Evolutionary conservation across 2,888 invertebrate genomes (phyloP), one percentile per base, ranked within the genome.

Genomic region (Fissipunctia ypsillon): DNA sequence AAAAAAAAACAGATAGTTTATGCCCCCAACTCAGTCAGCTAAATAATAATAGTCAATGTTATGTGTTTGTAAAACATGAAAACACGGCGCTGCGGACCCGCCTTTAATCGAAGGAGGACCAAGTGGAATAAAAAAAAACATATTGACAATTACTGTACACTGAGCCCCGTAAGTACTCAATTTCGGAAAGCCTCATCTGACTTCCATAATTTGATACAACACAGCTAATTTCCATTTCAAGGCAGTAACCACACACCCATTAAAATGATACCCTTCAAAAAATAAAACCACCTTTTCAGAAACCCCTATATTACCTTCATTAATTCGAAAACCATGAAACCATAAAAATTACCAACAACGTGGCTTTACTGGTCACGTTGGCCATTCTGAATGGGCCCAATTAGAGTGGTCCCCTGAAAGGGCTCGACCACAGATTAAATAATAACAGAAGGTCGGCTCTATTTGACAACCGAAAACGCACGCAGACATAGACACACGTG

Each of bases 361-460:
- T 88, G 86, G 50, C 54, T 38, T 80, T 76, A 54, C 68, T 69
- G 87, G 90, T 91, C 92, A 93, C 93, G 91, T 91, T 85, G 87
- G 84, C 75, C 82, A 78, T 81, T 88, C 91, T 91, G 93, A 90
- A 93, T 91, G 92, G 93, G 90, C 88, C 93, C 93, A 94, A 94
- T 94, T 94, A 93, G 89, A 86, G 78, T 68, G 74, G 80, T 72
- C 78, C 80, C 81, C 71, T 84, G 85, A 82, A 87, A 87, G 83
- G 85, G 78, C 76, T 56, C 57, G 65, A 41, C 25, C 69, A 43
- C n/a, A 69, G 54, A 69, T 41, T 35, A 76, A 38, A 48, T 38
- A 48, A 12, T 4, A 28, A 35, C 69, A 76, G 68, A 76, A 69
- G 54, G 31, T 7, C 2, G 19, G 2, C 14, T 57, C 12, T 2